phyloP scores from a whole-genome alignment of 1,140 invertebrate genomes.

The silkworm (Bombyx mori) region ASM3026992v2 NC_085119.1:12854501-12855000 shows the following conservation, averaged over 20 bases:
- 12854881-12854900: no score
- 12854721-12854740: constrained; percentile 21
- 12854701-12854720: constrained; percentile 29
- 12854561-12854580: constrained; percentile 64
- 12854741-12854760: constrained; percentile 17
- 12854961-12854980: no score
- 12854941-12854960: no score
- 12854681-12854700: constrained; percentile 25
- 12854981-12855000: no score
- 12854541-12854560: constrained; percentile 60
- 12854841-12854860: no score
- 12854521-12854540: constrained; percentile 58
- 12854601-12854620: constrained; percentile 64
- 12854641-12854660: constrained; percentile 49
- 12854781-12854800: constrained; percentile 3
- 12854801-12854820: no score
- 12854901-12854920: no score
- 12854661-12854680: constrained; percentile 30
- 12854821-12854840: no score
- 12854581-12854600: constrained; percentile 65
- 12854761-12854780: constrained; percentile 5
- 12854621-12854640: constrained; percentile 32
- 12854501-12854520: constrained; percentile 66
- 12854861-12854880: no score
- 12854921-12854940: no score